Percentiles rank a stretch among this genome's conserved stretches.
Evolutionary conservation across 2,113 vertebrate species (phyloP).

Genomic region (Crotophaga sulcirostris): DNA sequence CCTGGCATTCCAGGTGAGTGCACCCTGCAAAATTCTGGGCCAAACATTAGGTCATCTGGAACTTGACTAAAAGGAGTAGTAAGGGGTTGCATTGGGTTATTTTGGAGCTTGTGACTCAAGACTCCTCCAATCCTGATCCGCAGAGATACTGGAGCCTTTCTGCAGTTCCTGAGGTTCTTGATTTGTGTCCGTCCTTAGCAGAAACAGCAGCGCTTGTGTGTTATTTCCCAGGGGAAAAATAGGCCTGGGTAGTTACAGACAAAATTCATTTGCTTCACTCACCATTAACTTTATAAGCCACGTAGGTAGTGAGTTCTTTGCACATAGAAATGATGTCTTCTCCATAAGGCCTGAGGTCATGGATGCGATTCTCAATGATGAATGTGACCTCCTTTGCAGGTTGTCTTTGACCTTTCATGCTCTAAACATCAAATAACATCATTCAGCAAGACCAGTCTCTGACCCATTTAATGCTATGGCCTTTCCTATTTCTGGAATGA

Average conservation of each 20-base stretch:
- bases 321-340: too few species aligned
- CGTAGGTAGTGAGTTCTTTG: too few species aligned
- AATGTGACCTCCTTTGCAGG: not conserved
- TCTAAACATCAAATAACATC: not conserved
- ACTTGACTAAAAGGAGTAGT: not conserved
- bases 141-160: not conserved
- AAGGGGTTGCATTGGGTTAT: not conserved
- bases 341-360: not conserved
- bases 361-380: accelerated
- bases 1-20: too few species aligned
- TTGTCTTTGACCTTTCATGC: not conserved
- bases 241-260: too few species aligned
- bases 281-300: too few species aligned
- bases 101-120: not conserved
- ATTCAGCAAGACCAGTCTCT: not conserved
- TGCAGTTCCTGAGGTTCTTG: too few species aligned
- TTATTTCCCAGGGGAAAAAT: too few species aligned
- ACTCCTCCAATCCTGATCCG: not conserved
- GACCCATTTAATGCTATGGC: too few species aligned
- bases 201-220: too few species aligned
- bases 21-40: not conserved
- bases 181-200: too few species aligned
- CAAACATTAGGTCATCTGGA: not conserved
- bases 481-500: too few species aligned
- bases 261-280: too few species aligned